Percentiles rank a stretch among this genome's conserved stretches.
These are phyloP conservation scores for Heliconius hortense DNA, from an alignment of 2,888 invertebrate species.

Conservation along the genomic window DNA sequence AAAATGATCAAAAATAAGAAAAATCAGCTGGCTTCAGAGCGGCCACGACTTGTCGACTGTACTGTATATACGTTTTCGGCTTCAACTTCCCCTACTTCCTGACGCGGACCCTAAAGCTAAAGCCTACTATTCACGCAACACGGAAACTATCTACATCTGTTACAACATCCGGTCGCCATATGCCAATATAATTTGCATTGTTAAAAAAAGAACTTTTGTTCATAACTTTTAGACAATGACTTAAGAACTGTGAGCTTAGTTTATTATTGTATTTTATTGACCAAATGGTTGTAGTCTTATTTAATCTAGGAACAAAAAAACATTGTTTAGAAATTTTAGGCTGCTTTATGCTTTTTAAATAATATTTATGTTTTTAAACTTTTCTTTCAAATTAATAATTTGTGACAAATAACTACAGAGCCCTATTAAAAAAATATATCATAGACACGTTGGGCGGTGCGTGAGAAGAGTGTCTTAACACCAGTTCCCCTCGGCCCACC, in stretches of 20 bases:
- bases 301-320: background rate
- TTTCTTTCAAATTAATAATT: background rate
- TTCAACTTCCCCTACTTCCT: constrained; percentile 11
- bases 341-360: background rate
- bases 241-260: background rate
- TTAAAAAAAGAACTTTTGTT: constrained; percentile 13
- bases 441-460: too few species aligned
- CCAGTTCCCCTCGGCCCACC: too few species aligned
- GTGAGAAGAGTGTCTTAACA: background rate
- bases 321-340: background rate
- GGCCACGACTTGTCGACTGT: background rate
- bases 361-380: background rate
- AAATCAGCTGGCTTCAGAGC: too few species aligned
- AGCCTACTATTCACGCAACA: constrained; percentile 8
- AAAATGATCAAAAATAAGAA: too few species aligned
- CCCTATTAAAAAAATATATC: background rate
- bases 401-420: background rate
- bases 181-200: constrained; percentile 37
- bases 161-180: constrained; percentile 32
- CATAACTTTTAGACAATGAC: background rate
- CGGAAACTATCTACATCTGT: constrained; percentile 32
- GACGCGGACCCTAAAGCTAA: constrained; percentile 4
- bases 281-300: background rate
- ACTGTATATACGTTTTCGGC: background rate
- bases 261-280: constrained; percentile 2